Evolutionary conservation across 2,113 vertebrate genomes (phyloP), one percentile per base, ranked within the genome.

Genomic region (Peromyscus leucopus): DNA sequence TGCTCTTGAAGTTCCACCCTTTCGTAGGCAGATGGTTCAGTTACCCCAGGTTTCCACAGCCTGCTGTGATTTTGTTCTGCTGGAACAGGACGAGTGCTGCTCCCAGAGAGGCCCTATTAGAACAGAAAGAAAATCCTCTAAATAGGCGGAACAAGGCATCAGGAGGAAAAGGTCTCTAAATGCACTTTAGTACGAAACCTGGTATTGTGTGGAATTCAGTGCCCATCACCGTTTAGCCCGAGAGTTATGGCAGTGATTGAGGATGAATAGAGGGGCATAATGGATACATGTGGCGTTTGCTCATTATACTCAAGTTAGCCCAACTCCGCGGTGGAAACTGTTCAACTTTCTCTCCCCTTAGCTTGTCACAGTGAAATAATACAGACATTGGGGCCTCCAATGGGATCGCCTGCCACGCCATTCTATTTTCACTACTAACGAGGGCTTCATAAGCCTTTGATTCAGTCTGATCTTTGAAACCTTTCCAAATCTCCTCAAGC

Each of bases 391-490:
- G 98, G 98, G 97, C 98, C 97, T 98, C 98, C 96, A 98, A 98
- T 98, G 98, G 98, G 98, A 98, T 98, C 98, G 99, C 99, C 99
- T 98, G 99, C 99, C 99, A 99, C 42, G 99, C 99, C 98, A 99
- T 99, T 99, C 99, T 99, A 98, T 98, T 98, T 97, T 98, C 96
- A 97, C 98, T 98, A 98, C 99, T 99, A 99, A 99, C 99, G 99
- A 99, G 99, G 98, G 98, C 98, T 99, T 99, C 99, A 99, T 99
- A 98, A 98, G 99, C 99, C 99, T 99, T 99, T 99, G 99, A 99
- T 99, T 99, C 99, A 99, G 99, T 99, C 99, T 99, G 99, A 99
- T 99, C 98, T 99, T 99, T 99, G 99, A 99, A 99, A 99, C 99
- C 99, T 99, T 98, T 99, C 99, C 99, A 99, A 99, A 99, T 99